Conservation (phyloP, 2,797 vertebrate species). For the Champsocephalus gunnari region DNA sequence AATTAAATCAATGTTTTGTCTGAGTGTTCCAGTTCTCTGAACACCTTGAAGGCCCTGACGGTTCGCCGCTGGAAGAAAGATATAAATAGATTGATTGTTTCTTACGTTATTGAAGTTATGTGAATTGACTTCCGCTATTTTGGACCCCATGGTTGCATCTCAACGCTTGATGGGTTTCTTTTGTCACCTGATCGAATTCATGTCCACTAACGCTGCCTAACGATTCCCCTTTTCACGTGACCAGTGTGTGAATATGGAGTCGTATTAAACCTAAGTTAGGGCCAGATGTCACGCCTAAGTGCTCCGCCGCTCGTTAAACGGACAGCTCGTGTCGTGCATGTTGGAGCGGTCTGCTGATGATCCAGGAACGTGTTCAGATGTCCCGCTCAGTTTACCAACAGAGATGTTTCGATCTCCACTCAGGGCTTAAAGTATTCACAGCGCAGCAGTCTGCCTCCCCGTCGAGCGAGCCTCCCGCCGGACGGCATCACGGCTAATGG, state of each 20-base stretch:
- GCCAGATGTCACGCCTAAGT: background rate
- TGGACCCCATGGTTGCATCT: background rate
- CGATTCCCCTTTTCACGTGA: no score
- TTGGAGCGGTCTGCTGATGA: slow-evolving; percentile 38
- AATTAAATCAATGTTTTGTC: no score
- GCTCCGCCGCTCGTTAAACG: slow-evolving; percentile 5
- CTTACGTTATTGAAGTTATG: no score
- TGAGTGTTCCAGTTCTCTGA: no score
- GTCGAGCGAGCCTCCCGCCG: slow-evolving; percentile 48
- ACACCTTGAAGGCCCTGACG: no score
- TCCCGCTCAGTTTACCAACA: slow-evolving; percentile 46
- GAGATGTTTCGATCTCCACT: slow-evolving; percentile 58
- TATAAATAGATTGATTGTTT: no score
- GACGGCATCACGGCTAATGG: slow-evolving; percentile 65
- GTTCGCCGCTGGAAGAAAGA: no score
- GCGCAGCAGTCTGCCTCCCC: slow-evolving; percentile 52
- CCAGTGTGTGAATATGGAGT: background rate
- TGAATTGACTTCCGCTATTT: no score
- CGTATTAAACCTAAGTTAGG: background rate
- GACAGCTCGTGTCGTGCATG: slow-evolving; percentile 15
- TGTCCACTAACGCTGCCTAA: background rate
- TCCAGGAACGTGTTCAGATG: slow-evolving; percentile 51
- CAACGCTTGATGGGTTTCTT: no score
- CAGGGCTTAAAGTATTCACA: slow-evolving; percentile 71
- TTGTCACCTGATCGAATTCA: background rate